Base-by-base conservation (phyloP, 1,140 invertebrate species). In the Drosophila serrata region DNA sequence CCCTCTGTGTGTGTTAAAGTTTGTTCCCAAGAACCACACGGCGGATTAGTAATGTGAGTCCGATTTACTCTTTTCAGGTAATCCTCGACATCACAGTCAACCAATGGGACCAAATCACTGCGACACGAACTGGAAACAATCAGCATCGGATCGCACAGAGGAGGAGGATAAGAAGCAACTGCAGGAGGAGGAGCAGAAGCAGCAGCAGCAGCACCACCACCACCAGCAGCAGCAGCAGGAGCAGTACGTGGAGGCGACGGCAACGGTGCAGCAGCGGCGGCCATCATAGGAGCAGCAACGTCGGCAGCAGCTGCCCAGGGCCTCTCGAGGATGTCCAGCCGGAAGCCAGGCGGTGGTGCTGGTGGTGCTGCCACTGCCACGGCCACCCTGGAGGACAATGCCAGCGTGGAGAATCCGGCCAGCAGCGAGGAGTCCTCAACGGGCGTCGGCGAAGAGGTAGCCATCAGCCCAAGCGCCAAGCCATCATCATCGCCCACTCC, bases 81-180 rank as follows among this genome's bases (percentile, higher is more conserved):
- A 75, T 55, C 55, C 75, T 51, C 31, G 46, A 60, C 74, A 68
- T 42, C 55, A 77, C 75, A 80, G 73, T 81, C 77, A 88, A 88
- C 85, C 82, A 88, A 88, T 88, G 84, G 84, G 84, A 88, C 84
- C 84, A 88, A 88, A 84, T 81, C 64, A 90, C 73, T 73, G 57
- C 61, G 63, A 74, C 51, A 67, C 72, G 43, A 90, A 87, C 62
- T 87, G 85, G 74, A 73, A 58, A 73, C 60, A 88, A 88, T 61
- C 51, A 76, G 74, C 63, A 68, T 56, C 48, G 68, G 67, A 77
- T 51, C 49, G 75, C 56, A 51, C 45, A 39, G 45, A 57, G 67
- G 78, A 65, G 61, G 49, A 40, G 81, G 42, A 76, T 56, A 7
- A 49, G 59, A 13, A 37, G 35, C 22, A 46, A 27, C 45, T 24